Percentiles rank a stretch among this genome's conserved stretches.
Evolutionary conservation across 2,797 vertebrate species (phyloP).

Genomic region (Eurystomus glaucurus): DNA sequence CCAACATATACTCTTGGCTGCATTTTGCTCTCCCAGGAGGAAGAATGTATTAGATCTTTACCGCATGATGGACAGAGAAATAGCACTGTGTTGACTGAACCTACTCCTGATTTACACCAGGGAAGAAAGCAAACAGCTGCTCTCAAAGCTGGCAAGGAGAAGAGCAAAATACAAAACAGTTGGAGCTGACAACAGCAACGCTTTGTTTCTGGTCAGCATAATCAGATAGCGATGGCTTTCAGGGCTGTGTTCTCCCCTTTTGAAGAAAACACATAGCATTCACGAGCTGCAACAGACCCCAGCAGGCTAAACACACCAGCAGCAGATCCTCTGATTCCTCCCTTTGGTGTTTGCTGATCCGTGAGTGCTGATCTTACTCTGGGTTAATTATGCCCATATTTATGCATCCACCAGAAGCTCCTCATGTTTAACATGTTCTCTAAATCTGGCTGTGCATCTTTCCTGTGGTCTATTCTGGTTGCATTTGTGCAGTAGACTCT

Average conservation of each 20-base stretch:
- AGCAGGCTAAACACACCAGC: background rate
- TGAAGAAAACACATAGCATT: background rate
- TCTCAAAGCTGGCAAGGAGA: background rate
- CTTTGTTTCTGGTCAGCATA: constrained; percentile 56
- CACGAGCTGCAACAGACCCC: background rate
- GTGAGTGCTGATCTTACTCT: background rate
- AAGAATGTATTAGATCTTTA: background rate
- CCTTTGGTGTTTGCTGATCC: background rate
- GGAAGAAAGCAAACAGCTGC: constrained; percentile 26
- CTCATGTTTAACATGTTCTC: background rate
- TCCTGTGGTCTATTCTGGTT: background rate
- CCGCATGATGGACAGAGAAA: background rate
- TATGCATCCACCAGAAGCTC: background rate
- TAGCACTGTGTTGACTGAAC: background rate
- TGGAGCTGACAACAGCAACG: background rate
- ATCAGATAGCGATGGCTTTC: constrained; percentile 30
- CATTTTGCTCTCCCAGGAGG: background rate
- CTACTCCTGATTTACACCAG: constrained; percentile 18
- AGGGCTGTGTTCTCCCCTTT: constrained; percentile 30
- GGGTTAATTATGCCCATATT: background rate
- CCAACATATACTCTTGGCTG: background rate
- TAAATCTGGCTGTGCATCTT: background rate
- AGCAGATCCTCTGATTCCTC: background rate
- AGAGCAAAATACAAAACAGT: constrained; percentile 45
- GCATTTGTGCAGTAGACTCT: background rate